These are phyloP conservation scores for Enteromius afrohamiltoni DNA, from an alignment of 2,797 vertebrate species.

Conservation along the genomic window DNA sequence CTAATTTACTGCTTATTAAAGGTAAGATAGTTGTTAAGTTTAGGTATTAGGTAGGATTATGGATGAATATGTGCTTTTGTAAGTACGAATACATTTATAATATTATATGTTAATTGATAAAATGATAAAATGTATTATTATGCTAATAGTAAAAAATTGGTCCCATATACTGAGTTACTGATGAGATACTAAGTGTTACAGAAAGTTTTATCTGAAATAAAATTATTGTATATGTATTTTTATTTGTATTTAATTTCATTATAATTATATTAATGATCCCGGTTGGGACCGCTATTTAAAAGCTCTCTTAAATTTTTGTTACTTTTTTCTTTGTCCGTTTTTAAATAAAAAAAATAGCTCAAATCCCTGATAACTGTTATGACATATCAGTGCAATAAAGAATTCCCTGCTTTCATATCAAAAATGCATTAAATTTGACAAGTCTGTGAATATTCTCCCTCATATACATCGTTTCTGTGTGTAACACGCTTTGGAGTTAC, in stretches of 20 bases:
- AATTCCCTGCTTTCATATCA: not conserved
- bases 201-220: no score
- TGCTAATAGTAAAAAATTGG: not conserved
- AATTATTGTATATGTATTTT: not conserved
- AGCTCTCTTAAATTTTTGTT: not conserved
- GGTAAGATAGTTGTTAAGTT: not conserved
- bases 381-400: not conserved
- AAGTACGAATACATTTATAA: not conserved
- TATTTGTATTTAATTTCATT: not conserved
- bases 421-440: not conserved
- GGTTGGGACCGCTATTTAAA: not conserved
- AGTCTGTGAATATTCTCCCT: not conserved
- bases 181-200: no score
- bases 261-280: not conserved
- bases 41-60: not conserved
- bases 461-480: not conserved
- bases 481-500: not conserved
- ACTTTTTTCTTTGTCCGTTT: not conserved
- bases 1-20: not conserved
- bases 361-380: not conserved
- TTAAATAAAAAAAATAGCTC: not conserved
- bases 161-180: not conserved
- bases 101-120: no score
- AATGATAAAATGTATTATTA: no score
- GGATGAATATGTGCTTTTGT: not conserved